Base-by-base conservation (phyloP, 2,797 vertebrate genomes). In the Harpagifer antarcticus region DNA sequence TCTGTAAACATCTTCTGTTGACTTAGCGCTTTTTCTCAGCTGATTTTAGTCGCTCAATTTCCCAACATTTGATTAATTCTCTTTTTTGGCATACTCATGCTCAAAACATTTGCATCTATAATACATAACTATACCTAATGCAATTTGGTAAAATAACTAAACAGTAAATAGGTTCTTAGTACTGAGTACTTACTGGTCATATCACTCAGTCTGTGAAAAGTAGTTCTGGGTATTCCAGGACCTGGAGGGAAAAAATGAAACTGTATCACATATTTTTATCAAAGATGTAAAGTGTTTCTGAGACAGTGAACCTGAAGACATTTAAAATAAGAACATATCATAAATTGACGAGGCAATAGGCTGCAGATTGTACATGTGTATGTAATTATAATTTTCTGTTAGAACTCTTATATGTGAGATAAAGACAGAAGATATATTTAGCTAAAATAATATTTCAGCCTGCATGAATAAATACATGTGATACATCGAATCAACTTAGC, bases 171-270 rank as follows among this genome's bases (percentile, higher is more conserved):
- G 0, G 8, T 53, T 60, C 40, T 53, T 9, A 9, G 15, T 47
- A 20, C 3, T 12, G 31, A 44, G 12, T 16, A 90, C 92, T 87
- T 64, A 94, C 93, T 73, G 27, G 65, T 89, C 81, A 93, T 84
- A 40, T 89, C 81, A 40, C n/a, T 76, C 3, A 94, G 70, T 50
- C 70, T 82, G 82, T 94, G 93, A 3, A 93, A 78, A 19, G 86
- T 90, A 7, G 87, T 91, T 55, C 88, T 85, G 0, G 93, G 93
- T 54, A 91, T 66, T 70, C 88, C 91, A 58, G 93, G 93, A 56
- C 93, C 93, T 94, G 81, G 1, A 16, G 15, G n/a, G 16, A 52
- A 14, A n/a, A 4, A 37, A 20, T 42, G 3, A 0, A 61, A 40
- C 8, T 23, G 56, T 53, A 54, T 47, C 5, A 0, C 3, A 53